Evolutionary conservation across 2,888 invertebrate species (phyloP).

Genomic region (Margaritifera margaritifera): DNA sequence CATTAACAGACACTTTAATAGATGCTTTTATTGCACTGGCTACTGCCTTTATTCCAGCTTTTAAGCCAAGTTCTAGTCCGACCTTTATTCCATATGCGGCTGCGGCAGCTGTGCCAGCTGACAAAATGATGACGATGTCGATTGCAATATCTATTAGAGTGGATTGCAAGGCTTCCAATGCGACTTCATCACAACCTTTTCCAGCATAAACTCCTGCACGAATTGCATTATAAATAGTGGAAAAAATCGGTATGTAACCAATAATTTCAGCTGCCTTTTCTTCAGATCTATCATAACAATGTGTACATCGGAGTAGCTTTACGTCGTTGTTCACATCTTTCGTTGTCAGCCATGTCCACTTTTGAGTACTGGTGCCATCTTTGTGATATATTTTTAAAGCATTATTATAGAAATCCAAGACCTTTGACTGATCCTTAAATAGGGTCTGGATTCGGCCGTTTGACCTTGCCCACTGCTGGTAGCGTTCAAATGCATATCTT

Average conservation of each 20-base stretch:
- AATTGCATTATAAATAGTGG: slow-evolving; percentile 8
- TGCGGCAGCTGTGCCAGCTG: slow-evolving; percentile 10
- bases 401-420: too few relatives aligned
- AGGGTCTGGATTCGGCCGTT: neutral
- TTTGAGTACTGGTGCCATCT: slow-evolving; percentile 4
- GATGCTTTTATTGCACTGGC: slow-evolving; percentile 6
- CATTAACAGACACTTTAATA: slow-evolving; percentile 12
- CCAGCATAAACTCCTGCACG: slow-evolving; percentile 9
- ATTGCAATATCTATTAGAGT: slow-evolving; percentile 7
- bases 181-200: slow-evolving; percentile 11
- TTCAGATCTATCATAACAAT: slow-evolving; percentile 16
- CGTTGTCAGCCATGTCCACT: slow-evolving; percentile 10
- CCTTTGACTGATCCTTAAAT: too few relatives aligned
- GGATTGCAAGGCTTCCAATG: slow-evolving; percentile 6
- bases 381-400: too few relatives aligned
- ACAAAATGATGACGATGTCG: slow-evolving; percentile 6
- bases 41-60: slow-evolving; percentile 13
- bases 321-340: slow-evolving; percentile 6
- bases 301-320: slow-evolving; percentile 14
- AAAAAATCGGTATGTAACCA: slow-evolving; percentile 11
- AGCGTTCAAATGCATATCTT: slow-evolving; percentile 3
- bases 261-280: slow-evolving; percentile 20
- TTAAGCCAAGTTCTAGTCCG: slow-evolving; percentile 13
- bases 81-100: slow-evolving; percentile 14
- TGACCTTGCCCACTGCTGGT: slow-evolving; percentile 2